Base-by-base conservation (phyloP, 2,888 invertebrate genomes). In the Salpingus planirostris region DNA sequence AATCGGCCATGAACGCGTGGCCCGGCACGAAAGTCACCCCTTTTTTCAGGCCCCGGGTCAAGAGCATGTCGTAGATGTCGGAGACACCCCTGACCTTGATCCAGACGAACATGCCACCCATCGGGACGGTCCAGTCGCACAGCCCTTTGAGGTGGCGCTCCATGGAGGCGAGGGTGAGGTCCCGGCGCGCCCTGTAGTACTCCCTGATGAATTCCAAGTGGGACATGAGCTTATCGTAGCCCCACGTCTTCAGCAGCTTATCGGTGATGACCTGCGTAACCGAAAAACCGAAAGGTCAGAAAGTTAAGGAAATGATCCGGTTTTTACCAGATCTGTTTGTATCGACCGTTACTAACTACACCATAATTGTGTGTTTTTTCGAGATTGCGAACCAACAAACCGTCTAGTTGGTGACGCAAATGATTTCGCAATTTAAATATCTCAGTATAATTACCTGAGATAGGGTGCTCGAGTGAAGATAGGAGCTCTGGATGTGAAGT, bases 101-200 rank as follows among this genome's bases (percentile, higher is more conserved):
- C 87, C 87, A 88, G 21, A 85, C 68, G 62, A 86, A 87, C 69
- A 87, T 77, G 0, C 87, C 87, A 2, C 80, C 85, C 2, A 65
- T 59, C 0, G 88, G 87, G 13, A 69, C 55, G 1, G 62, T 54
- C 74, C 81, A 85, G 34, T 78, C 76, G 2, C 75, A 78, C 2
- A 83, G 55, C 27, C 74, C 76, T 67, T 58, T 48, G 11, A 79
- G 62, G 55, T 78, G 69, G 50, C 71, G 73, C 2, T 72, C 65
- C 42, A 80, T 73, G 1, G 78, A 70, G 0, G 59, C 54, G 1
- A 77, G 54, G 43, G 83, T 76, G 21, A 70, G 59, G 52, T 80
- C 78, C 2, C 82, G 67, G 6, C 81, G 73, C 2, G 59, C 57
- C 38, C 62, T 66, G 63, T 87, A 87, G 50, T 81, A 77, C 2